Evolutionary conservation across 1,140 invertebrate species (phyloP).

Genomic region (Harpegnathos saltator): DNA sequence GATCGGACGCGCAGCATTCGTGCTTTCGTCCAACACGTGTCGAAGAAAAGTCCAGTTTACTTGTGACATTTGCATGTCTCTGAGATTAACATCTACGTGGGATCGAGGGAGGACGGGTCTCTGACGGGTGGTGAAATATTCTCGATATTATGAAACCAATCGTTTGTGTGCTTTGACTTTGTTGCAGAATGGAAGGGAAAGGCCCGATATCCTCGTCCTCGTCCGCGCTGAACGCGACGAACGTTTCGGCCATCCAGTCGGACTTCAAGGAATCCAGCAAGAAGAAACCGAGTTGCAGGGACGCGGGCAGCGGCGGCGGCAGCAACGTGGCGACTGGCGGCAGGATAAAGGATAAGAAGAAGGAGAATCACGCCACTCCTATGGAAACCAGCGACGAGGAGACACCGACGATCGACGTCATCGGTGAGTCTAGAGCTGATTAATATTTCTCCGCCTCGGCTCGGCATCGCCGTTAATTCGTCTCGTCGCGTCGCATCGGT

Average conservation of each 20-base stretch:
- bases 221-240: constrained; percentile 68
- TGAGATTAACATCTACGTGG: too few relatives aligned
- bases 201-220: constrained; percentile 79
- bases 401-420: constrained; percentile 80
- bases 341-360: constrained; percentile 84
- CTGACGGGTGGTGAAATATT: not conserved
- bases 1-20: too few relatives aligned
- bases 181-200: constrained; percentile 78
- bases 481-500: not conserved
- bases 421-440: constrained; percentile 78
- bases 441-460: not conserved
- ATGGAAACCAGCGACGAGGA: constrained; percentile 86
- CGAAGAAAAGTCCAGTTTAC: not conserved
- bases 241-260: constrained; percentile 65
- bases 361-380: constrained; percentile 82
- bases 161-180: constrained; percentile 31
- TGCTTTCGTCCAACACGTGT: too few relatives aligned
- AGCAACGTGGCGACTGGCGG: constrained; percentile 65
- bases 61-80: not conserved
- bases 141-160: constrained; percentile 1
- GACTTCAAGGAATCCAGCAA: constrained; percentile 79
- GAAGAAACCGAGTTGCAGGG: constrained; percentile 77
- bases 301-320: constrained; percentile 60
- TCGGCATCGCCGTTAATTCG: not conserved
- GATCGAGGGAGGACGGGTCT: too few relatives aligned